These are phyloP conservation scores for Ahaetulla prasina DNA, from an alignment of 2,113 vertebrate genomes.

Conservation along the genomic window DNA sequence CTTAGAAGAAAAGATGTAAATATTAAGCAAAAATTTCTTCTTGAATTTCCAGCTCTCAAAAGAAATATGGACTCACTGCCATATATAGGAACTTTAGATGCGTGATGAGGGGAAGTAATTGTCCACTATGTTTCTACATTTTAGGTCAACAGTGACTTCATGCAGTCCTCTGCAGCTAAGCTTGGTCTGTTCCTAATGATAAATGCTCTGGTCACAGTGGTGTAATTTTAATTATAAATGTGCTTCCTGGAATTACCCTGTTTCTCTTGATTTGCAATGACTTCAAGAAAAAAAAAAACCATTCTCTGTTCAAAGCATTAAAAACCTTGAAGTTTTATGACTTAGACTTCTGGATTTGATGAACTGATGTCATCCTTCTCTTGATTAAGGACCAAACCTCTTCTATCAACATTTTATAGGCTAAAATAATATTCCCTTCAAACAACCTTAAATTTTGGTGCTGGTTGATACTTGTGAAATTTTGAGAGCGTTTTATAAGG, in stretches of 20 bases:
- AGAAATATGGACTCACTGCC: background rate
- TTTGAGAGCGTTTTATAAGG: background rate
- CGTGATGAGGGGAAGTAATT: background rate
- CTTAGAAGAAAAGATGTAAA: background rate
- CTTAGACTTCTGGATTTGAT: background rate
- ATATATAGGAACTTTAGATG: background rate
- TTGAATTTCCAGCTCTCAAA: background rate
- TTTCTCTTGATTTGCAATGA: background rate
- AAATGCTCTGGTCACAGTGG: background rate
- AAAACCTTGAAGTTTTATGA: background rate
- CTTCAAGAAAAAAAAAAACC: background rate
- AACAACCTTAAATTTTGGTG: background rate
- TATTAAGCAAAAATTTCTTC: background rate
- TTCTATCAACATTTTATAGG: background rate
- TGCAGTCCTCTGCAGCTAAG: background rate
- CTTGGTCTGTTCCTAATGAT: background rate
- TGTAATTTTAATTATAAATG: background rate
- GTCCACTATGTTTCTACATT: background rate
- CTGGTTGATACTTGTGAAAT: background rate
- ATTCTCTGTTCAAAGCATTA: background rate
- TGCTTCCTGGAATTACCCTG: background rate
- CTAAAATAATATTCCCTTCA: background rate
- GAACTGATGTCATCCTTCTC: background rate
- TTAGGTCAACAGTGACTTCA: background rate
- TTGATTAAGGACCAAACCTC: background rate